phyloP scores from a whole-genome alignment of 1,140 invertebrate species.

The Drosophila suzukii region DNA sequence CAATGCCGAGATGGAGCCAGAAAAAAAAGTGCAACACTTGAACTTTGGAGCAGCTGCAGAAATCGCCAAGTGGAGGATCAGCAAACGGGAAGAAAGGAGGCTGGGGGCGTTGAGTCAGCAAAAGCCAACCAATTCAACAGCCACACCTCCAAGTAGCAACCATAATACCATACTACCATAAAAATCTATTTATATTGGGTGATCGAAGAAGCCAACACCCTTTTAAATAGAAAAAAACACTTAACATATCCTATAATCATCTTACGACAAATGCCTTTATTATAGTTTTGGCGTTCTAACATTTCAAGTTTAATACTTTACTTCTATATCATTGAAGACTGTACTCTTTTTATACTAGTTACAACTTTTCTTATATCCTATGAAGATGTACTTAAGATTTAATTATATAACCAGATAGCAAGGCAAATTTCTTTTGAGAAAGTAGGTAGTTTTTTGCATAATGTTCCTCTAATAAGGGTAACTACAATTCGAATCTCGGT shows the following conservation, averaged over 20 bases:
- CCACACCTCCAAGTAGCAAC: slow-evolving; percentile 30
- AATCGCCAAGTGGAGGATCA: slow-evolving; percentile 7
- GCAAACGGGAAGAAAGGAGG: slow-evolving; percentile 3
- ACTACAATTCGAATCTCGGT: not conserved
- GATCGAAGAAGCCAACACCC: not conserved
- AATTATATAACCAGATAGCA: not conserved
- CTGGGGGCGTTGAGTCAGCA: slow-evolving; percentile 41
- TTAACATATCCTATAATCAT: too few species aligned
- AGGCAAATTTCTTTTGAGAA: not conserved
- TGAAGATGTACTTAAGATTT: not conserved
- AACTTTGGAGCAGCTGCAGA: slow-evolving; percentile 72
- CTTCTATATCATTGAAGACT: too few species aligned
- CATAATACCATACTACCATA: slow-evolving; percentile 1
- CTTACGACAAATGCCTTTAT: too few species aligned
- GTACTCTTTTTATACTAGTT: too few species aligned
- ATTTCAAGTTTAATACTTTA: too few species aligned
- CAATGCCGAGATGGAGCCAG: slow-evolving; percentile 15
- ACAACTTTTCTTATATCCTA: not conserved
- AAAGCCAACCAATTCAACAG: slow-evolving; percentile 19
- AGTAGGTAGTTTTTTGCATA: not conserved
- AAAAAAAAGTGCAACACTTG: slow-evolving; percentile 70
- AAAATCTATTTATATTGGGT: not conserved
- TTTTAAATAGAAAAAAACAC: not conserved
- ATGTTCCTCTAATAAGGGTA: slow-evolving; percentile 1
- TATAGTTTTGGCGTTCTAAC: too few species aligned